These are phyloP conservation scores for Cerastis leucographa DNA, from an alignment of 2,888 invertebrate species.

Conservation along the genomic window DNA sequence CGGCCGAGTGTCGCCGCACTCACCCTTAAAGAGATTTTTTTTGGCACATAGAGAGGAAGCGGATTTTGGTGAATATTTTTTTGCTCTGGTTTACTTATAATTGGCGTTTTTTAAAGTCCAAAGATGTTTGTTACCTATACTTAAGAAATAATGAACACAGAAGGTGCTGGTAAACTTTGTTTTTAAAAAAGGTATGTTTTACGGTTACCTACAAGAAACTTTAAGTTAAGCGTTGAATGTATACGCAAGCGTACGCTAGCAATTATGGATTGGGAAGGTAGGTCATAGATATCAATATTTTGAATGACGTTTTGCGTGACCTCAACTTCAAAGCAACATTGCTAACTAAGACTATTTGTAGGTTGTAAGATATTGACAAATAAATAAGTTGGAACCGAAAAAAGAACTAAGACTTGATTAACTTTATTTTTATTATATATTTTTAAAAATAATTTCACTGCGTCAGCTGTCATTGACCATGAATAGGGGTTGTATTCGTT, in stretches of 20 bases:
- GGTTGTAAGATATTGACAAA: too few species aligned
- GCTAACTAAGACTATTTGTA: neutral
- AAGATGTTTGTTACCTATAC: neutral
- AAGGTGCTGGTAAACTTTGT: neutral
- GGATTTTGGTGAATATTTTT: slow-evolving; percentile 52
- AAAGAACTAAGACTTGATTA: neutral
- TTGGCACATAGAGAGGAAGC: slow-evolving; percentile 69
- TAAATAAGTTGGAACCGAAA: too few species aligned
- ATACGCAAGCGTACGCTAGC: neutral
- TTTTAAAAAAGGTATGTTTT: neutral
- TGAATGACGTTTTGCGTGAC: neutral
- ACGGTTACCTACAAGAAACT: neutral
- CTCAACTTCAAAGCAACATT: neutral
- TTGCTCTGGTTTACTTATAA: too few species aligned
- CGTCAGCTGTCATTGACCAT: slow-evolving; percentile 8
- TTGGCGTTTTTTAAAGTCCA: too few species aligned
- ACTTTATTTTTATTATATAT: too few species aligned
- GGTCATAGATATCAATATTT: neutral
- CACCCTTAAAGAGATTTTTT: slow-evolving; percentile 85
- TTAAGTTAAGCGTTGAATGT: neutral
- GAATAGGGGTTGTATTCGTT: neutral
- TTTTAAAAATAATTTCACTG: neutral
- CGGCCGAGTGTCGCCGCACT: slow-evolving; percentile 88
- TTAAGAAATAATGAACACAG: neutral
- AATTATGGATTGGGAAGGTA: neutral